These are phyloP conservation scores for Sapajus apella DNA, from an alignment of 2,113 vertebrate genomes.

Conservation along the genomic window DNA sequence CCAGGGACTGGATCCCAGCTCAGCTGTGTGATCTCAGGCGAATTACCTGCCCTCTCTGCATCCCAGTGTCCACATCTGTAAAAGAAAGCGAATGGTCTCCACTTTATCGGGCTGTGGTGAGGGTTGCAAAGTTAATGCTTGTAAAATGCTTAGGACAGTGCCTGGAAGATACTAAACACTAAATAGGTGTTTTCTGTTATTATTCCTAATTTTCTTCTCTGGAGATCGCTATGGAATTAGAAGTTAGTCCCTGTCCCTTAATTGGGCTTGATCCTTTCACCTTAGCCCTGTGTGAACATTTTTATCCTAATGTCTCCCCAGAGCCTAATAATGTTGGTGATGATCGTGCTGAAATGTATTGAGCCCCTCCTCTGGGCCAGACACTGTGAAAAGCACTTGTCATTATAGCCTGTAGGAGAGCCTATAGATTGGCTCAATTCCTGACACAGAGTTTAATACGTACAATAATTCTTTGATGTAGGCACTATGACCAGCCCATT, in stretches of 20 bases:
- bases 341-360: background rate
- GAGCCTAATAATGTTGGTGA: background rate
- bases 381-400: background rate
- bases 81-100: background rate
- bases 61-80: background rate
- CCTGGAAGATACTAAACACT: background rate
- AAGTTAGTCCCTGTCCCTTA: conserved; percentile 50
- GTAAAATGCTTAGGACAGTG: background rate
- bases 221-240: conserved; percentile 34
- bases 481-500: background rate
- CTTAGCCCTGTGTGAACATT: background rate
- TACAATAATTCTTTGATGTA: background rate
- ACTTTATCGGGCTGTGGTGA: background rate
- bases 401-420: background rate
- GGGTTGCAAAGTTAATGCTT: background rate
- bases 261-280: background rate
- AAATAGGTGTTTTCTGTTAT: background rate
- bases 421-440: background rate
- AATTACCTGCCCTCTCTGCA: background rate
- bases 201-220: background rate
- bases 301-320: background rate
- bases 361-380: background rate
- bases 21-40: background rate
- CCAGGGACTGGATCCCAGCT: background rate
- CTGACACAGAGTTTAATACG: background rate